These are phyloP conservation scores for Athalia rosae DNA, from an alignment of 2,888 invertebrate genomes.

Conservation along the genomic window DNA sequence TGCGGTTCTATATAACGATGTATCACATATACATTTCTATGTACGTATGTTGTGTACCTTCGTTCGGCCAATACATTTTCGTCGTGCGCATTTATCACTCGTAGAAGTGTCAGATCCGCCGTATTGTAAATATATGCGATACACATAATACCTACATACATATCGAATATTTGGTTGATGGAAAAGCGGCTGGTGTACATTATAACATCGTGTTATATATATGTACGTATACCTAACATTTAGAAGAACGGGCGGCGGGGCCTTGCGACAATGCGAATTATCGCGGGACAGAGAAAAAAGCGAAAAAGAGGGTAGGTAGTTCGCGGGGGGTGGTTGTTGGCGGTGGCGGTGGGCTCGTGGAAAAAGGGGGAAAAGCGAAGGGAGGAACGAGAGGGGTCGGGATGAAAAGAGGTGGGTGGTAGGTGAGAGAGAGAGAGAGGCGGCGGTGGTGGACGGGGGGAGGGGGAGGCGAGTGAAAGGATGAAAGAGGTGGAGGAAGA, in stretches of 20 bases:
- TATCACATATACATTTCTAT: neutral
- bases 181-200: neutral
- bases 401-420: neutral
- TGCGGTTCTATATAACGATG: too few relatives aligned
- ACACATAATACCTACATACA: neutral
- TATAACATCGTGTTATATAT: neutral
- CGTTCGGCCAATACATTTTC: too few relatives aligned
- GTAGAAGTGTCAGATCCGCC: too few relatives aligned
- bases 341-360: neutral
- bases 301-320: constrained; percentile 41
- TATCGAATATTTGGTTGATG: neutral
- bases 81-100: too few relatives aligned
- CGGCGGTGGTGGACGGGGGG: neutral
- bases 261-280: constrained; percentile 54
- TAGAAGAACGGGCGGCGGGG: constrained; percentile 21
- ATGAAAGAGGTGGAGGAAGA: constrained; percentile 21
- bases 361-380: neutral
- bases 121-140: neutral
- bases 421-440: constrained; percentile 14
- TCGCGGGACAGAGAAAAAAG: constrained; percentile 52
- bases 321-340: neutral
- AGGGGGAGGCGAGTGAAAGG: constrained; percentile 22
- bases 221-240: neutral
- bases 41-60: too few relatives aligned
- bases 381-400: constrained; percentile 31